These are phyloP conservation scores for Riparia riparia DNA, from an alignment of 2,113 vertebrate species.

Conservation along the genomic window DNA sequence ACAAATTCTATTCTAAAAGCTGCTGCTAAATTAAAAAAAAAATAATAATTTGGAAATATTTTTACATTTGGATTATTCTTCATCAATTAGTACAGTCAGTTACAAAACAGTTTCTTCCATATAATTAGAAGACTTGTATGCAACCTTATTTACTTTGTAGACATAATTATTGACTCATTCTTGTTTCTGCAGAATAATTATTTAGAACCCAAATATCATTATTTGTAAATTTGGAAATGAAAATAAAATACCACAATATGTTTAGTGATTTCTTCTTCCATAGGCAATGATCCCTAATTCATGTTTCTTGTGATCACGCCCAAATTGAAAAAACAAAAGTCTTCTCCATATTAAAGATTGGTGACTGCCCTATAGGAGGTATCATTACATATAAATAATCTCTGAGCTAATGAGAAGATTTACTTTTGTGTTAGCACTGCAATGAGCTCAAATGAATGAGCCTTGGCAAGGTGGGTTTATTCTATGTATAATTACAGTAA, in stretches of 20 bases:
- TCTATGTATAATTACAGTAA: not conserved
- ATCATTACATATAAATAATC: not conserved
- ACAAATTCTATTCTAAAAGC: not conserved
- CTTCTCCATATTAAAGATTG: not conserved
- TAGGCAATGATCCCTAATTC: not conserved
- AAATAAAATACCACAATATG: not conserved
- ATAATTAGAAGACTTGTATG: not conserved
- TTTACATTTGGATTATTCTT: not conserved
- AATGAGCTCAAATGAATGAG: not conserved
- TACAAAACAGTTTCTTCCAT: not conserved
- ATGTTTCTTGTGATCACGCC: not conserved
- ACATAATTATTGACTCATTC: not conserved
- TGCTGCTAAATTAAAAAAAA: not conserved
- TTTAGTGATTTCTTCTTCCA: not conserved
- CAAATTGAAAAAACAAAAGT: not conserved
- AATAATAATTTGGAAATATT: not conserved
- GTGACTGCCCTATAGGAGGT: not conserved
- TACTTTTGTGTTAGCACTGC: not conserved
- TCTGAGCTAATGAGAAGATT: not conserved
- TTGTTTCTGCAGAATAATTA: not conserved
- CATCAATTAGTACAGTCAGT: not conserved
- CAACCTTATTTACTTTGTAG: not conserved
- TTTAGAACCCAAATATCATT: not conserved
- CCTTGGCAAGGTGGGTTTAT: not conserved
- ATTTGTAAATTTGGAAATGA: not conserved